Percentiles rank a stretch among this genome's conserved stretches.
Evolutionary conservation across 2,797 vertebrate genomes (phyloP).

Genomic region (Chelidonichthys spinosus): DNA sequence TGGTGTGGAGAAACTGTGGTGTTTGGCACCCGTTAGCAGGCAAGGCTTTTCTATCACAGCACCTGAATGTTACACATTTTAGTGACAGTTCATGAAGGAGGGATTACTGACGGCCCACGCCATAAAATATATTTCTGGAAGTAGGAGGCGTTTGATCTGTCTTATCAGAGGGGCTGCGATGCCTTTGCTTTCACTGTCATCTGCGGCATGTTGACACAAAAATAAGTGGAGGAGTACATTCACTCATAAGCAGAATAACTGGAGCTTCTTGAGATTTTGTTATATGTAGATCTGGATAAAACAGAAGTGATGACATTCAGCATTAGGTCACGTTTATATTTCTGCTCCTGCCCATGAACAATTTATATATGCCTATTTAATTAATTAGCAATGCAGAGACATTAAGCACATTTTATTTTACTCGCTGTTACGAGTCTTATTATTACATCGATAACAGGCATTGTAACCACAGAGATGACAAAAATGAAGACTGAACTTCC

Average conservation of each 20-base stretch:
- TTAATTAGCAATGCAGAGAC: not conserved
- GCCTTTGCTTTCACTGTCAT: slow-evolving; percentile 10
- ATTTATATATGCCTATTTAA: not conserved
- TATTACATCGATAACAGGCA: not conserved
- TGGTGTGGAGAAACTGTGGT: slow-evolving; percentile 28
- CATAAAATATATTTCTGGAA: slow-evolving; percentile 59
- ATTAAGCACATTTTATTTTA: not conserved
- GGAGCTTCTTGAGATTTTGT: not conserved
- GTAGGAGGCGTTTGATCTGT: slow-evolving; percentile 47
- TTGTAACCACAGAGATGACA: slow-evolving; percentile 14
- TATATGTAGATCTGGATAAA: slow-evolving; percentile 6
- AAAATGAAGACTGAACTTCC: not conserved
- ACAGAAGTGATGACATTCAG: not conserved
- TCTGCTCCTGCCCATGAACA: not conserved
- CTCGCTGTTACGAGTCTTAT: not conserved
- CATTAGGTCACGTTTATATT: not conserved
- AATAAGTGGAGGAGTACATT: slow-evolving; percentile 26
- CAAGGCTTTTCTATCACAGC: not conserved
- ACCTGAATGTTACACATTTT: slow-evolving; percentile 7
- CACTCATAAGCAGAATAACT: slow-evolving; percentile 10
- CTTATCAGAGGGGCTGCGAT: slow-evolving; percentile 52
- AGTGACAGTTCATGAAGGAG: slow-evolving; percentile 52
- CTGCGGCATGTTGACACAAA: slow-evolving; percentile 31
- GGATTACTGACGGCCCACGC: slow-evolving; percentile 52
- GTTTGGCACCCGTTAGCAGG: slow-evolving; percentile 25